Base-by-base conservation (phyloP, 2,797 vertebrate species). In the Manis pentadactyla region DNA sequence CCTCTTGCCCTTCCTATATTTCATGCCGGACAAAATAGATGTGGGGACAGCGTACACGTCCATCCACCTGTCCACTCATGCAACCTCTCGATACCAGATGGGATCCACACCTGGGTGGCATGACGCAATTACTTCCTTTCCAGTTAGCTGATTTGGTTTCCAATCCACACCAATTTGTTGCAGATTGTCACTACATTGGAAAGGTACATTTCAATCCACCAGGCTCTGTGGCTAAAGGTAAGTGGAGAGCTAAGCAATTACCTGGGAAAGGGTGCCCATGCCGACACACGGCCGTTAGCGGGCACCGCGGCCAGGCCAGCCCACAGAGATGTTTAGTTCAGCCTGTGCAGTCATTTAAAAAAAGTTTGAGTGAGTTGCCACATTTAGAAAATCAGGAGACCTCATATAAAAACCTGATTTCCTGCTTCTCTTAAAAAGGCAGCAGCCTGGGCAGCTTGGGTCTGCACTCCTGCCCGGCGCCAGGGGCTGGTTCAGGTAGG, bases 11-110 rank as follows among this genome's bases (percentile, higher is more conserved):
- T 27, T 2, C 2, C 1, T 14, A 15, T 4, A 25, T 34, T 42
- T 61, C 25, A n/a, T n/a, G 6, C 2, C 7, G 21, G 17, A 57
- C 49, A 23, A 34, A 66, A 15, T 39, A 6, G 83, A n/a, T 4
- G 42, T 31, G n/a, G 51, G 15, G 42, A 27, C 7, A 17, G 3
- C 0, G 0, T 64, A 2, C 4, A 2, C 39, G 55, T 64, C 66
- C 11, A 1, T 25, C 18, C 1, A 8, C 49, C 77, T 0, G 0
- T 15, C 31, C 51, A 2, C 6, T 13, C 10, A 46, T 46, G 46
- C 46, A 1, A 2, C 29, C 7, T 75, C 51, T 29, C 34, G 4
- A 0, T 0, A 6, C 66, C 53, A 71, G 49, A 9, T 2, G 11
- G 83, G 25, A 27, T 17, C 46, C 66, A 31, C 12, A 14, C 53